Evolutionary conservation across 2,797 vertebrate genomes (phyloP).

Genomic region (Echiichthys vipera): DNA sequence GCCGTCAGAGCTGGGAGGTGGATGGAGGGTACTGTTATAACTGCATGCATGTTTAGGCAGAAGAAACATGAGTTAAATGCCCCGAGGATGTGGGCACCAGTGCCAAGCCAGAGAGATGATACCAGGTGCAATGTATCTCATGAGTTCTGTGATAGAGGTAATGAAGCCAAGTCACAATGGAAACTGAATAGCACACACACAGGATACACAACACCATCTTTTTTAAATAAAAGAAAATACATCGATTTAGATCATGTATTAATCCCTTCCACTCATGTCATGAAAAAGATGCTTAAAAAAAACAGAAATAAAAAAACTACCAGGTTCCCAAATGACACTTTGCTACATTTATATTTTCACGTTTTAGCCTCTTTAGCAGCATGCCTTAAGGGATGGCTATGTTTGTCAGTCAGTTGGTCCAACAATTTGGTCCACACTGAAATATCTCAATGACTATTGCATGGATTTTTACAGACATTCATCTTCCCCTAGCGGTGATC

Average conservation of each 20-base stretch:
- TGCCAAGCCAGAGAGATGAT: slow-evolving; percentile 31
- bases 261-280: neutral
- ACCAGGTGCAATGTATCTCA: slow-evolving; percentile 18
- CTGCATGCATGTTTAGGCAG: slow-evolving; percentile 76
- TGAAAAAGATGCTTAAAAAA: neutral
- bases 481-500: neutral
- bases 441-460: neutral
- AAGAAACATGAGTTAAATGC: slow-evolving; percentile 59
- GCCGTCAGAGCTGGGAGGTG: slow-evolving; percentile 25
- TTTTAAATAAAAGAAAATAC: too few species aligned
- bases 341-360: neutral
- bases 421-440: neutral
- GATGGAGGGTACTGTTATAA: slow-evolving; percentile 59
- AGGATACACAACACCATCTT: too few species aligned
- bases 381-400: neutral
- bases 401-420: too few species aligned
- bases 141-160: neutral
- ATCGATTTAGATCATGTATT: too few species aligned
- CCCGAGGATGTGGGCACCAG: slow-evolving; percentile 37
- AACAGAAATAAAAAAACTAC: too few species aligned
- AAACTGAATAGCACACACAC: too few species aligned
- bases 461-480: neutral
- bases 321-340: neutral
- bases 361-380: neutral
- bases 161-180: neutral